These are phyloP conservation scores for Oxygymnocypris stewartii DNA, from an alignment of 2,113 vertebrate genomes.

Conservation along the genomic window DNA sequence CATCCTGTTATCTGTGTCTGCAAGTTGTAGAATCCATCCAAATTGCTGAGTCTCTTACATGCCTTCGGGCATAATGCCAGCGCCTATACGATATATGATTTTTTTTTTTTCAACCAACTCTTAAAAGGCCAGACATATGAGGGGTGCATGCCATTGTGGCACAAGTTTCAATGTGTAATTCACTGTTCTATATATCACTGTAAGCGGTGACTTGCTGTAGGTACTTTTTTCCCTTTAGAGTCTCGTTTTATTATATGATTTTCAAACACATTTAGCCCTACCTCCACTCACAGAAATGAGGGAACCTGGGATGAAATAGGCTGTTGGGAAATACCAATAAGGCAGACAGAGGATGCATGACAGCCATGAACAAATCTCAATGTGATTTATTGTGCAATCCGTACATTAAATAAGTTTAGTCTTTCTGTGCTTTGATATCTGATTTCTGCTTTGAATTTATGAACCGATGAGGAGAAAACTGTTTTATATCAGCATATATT, in stretches of 20 bases:
- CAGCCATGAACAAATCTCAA: neutral
- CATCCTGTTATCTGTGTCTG: slow-evolving; percentile 6
- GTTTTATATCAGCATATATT: slow-evolving; percentile 36
- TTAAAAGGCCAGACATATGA: neutral
- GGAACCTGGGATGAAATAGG: neutral
- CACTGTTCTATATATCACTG: neutral
- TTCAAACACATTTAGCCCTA: neutral
- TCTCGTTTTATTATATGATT: slow-evolving; percentile 8
- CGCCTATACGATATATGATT: neutral
- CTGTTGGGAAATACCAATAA: slow-evolving; percentile 21
- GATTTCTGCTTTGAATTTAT: slow-evolving; percentile 21
- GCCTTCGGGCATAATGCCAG: neutral
- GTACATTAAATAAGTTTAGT: neutral
- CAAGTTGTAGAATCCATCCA: slow-evolving; percentile 8
- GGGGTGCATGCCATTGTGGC: neutral
- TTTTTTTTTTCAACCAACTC: neutral
- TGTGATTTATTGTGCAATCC: neutral
- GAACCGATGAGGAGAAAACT: neutral
- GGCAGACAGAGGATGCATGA: neutral
- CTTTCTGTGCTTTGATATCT: neutral
- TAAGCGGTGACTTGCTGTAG: neutral
- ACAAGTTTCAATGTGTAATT: neutral
- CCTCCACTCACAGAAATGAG: neutral
- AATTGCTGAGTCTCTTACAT: slow-evolving; percentile 3
- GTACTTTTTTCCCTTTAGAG: neutral